phyloP scores from a whole-genome alignment of 2,113 vertebrate genomes.

The Urocolius indicus region DNA sequence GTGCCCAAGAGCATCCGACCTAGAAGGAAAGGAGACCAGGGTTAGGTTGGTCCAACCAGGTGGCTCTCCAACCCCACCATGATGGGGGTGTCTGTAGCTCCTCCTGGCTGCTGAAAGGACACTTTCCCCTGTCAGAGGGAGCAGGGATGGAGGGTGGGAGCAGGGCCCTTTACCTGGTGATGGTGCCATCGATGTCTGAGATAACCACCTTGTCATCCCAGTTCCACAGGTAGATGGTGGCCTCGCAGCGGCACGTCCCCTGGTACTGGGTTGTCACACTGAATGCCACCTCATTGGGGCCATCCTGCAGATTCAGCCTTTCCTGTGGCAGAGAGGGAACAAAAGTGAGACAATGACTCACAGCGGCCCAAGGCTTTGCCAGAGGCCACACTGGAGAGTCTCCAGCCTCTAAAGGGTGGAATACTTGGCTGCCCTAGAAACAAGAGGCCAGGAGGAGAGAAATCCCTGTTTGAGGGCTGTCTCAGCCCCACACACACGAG shows the following conservation, averaged over 20 bases:
- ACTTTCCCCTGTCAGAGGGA: neutral
- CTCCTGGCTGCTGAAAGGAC: neutral
- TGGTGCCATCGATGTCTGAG: conserved; percentile 96
- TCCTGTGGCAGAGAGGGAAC: conserved; percentile 66
- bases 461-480: neutral
- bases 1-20: conserved; percentile 93
- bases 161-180: conserved; percentile 88
- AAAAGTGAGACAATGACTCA: neutral
- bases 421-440: neutral
- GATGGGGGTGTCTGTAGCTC: neutral
- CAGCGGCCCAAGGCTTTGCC: neutral
- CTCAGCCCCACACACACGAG: neutral
- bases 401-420: neutral
- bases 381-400: neutral
- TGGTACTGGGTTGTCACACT: conserved; percentile 96
- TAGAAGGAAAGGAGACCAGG: conserved; percentile 44
- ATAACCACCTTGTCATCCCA: conserved; percentile 93
- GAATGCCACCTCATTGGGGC: conserved; percentile 90
- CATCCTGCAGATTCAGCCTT: conserved; percentile 86
- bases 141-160: neutral
- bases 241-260: conserved; percentile 93
- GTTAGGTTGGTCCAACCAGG: neutral
- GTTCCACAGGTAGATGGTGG: conserved; percentile 94
- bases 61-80: neutral
- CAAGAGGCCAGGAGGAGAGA: neutral